Evolutionary conservation across 64 coral and sea anemone species (phyloP).

Genomic region (Exaiptasia diaphana): DNA sequence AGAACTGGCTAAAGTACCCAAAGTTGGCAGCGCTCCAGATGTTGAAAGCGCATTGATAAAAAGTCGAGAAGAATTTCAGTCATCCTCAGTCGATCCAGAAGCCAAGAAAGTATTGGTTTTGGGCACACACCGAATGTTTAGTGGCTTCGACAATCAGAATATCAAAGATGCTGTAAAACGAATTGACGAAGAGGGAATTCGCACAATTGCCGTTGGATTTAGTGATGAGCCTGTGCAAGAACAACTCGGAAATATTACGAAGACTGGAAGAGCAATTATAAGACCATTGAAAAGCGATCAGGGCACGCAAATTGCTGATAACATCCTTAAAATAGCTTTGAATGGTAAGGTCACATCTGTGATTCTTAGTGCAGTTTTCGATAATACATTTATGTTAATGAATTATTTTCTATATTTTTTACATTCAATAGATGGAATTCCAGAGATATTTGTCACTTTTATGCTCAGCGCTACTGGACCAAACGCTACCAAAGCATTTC

Average conservation of each 20-base stretch:
- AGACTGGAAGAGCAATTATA: neutral
- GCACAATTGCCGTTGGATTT: neutral
- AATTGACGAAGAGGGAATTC: constrained; percentile 7
- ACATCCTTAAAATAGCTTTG: neutral
- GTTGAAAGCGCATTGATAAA: constrained; percentile 3
- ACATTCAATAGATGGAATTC: neutral
- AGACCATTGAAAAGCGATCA: neutral
- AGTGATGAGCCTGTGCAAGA: neutral
- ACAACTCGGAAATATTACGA: neutral
- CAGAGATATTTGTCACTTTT: constrained; percentile 1
- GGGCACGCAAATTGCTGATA: constrained; percentile 6
- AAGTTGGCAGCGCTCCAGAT: neutral
- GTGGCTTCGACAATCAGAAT: neutral
- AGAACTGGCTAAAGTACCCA: neutral
- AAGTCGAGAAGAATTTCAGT: neutral
- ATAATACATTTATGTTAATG: neutral
- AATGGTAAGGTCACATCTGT: neutral
- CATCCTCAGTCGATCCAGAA: neutral
- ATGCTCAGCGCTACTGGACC: neutral
- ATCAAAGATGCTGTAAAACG: neutral
- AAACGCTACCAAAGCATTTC: neutral
- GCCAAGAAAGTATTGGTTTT: constrained; percentile 5
- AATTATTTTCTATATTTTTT: neutral
- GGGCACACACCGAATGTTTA: neutral
- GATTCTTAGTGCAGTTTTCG: neutral